These are phyloP conservation scores for Python bivittatus DNA, from an alignment of 2,113 vertebrate species.

Conservation along the genomic window DNA sequence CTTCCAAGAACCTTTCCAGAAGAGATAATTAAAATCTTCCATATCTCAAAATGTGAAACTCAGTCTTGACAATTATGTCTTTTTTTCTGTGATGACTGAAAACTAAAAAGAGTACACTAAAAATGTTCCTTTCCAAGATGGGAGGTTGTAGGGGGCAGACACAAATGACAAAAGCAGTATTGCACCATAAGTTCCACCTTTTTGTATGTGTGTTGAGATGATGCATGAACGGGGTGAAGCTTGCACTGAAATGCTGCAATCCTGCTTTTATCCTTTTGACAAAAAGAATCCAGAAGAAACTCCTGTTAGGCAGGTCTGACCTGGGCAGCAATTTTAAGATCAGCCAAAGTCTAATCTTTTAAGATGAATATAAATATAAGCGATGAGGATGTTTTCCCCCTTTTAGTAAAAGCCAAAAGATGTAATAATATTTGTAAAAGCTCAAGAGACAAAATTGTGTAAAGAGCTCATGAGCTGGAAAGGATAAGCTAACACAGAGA, in stretches of 20 bases:
- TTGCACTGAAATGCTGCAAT: neutral
- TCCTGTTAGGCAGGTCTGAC: too few relatives aligned
- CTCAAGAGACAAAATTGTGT: neutral
- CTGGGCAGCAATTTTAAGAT: too few relatives aligned
- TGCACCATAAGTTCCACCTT: neutral
- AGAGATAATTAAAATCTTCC: neutral
- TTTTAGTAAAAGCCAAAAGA: neutral
- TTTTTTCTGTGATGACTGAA: too few relatives aligned
- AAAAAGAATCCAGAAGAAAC: neutral
- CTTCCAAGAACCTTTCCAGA: neutral
- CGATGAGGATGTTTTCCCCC: neutral
- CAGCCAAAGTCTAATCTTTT: neutral
- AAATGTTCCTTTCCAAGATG: neutral
- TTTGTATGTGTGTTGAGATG: neutral
- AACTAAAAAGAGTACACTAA: neutral
- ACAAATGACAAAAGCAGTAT: neutral
- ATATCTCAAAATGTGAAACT: neutral
- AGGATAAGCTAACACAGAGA: neutral
- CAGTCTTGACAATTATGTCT: neutral
- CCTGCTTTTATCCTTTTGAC: neutral
- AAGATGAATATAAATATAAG: neutral
- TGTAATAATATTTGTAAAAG: neutral
- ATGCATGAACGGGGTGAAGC: neutral
- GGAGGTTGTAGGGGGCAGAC: neutral
- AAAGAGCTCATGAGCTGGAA: neutral